phyloP scores from a whole-genome alignment of 2,797 vertebrate genomes.

The Tapirus indicus region DNA sequence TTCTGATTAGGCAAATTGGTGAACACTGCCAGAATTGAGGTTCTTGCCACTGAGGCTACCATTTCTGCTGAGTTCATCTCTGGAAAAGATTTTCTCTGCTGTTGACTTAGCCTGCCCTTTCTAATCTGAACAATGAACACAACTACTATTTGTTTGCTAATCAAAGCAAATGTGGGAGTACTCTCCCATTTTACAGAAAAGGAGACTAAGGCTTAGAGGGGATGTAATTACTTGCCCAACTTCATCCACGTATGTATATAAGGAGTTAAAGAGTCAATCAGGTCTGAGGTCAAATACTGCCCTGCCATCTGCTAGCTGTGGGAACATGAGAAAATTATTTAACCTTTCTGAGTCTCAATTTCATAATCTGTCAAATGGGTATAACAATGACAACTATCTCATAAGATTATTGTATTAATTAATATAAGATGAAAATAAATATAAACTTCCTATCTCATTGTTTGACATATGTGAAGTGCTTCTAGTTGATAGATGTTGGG shows the following conservation, averaged over 20 bases:
- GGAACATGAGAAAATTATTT: neutral
- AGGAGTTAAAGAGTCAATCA: neutral
- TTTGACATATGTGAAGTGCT: neutral
- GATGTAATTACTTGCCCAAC: accelerated
- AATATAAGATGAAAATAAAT: neutral
- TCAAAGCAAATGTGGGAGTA: neutral
- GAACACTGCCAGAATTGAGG: neutral
- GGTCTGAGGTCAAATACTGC: neutral
- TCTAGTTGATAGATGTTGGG: neutral
- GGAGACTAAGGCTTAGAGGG: neutral
- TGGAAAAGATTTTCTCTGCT: neutral
- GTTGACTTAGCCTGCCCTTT: neutral
- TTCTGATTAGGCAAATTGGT: neutral
- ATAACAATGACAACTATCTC: neutral
- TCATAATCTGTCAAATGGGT: neutral
- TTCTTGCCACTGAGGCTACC: neutral
- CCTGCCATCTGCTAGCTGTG: neutral
- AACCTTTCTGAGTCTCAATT: neutral
- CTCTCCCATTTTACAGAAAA: neutral
- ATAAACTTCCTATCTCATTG: neutral
- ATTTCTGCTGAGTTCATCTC: slow-evolving; percentile 3
- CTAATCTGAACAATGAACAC: neutral
- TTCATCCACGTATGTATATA: neutral
- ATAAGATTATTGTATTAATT: neutral
- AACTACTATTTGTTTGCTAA: neutral